A percentile compares a stretch with the other conserved stretches of the same genome.
Conservation (phyloP, 2,888 invertebrate genomes). For the Tuta absoluta region DNA sequence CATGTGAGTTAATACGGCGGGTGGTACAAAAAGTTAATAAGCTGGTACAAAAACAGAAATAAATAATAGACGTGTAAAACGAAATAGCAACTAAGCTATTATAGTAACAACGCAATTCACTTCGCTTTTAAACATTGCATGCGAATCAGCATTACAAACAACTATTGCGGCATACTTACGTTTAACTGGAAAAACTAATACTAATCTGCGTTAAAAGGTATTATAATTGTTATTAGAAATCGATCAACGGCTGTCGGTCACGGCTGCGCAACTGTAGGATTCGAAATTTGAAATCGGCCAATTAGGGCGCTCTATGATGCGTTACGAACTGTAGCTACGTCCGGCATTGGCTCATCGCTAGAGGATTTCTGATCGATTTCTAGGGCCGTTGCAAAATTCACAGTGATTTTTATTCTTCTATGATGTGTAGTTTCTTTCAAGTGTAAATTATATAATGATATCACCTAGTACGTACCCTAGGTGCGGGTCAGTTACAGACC, state of each 20-base stretch:
- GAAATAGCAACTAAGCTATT: constrained; percentile 27
- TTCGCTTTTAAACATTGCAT: not conserved
- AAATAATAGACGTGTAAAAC: constrained; percentile 1
- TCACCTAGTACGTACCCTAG: no score
- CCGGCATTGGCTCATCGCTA: constrained; percentile 42
- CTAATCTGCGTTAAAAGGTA: constrained; percentile 30
- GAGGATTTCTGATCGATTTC: constrained; percentile 1
- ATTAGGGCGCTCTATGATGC: constrained; percentile 62
- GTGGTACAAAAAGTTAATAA: not conserved
- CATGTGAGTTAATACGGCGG: constrained; percentile 1
- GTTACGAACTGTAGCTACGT: constrained; percentile 49
- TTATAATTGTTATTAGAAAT: constrained; percentile 47
- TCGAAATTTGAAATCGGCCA: constrained; percentile 63
- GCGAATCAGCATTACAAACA: not conserved
- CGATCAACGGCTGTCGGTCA: constrained; percentile 47
- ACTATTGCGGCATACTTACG: constrained; percentile 2
- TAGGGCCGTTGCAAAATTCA: constrained; percentile 2
- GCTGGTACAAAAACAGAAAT: constrained; percentile 10
- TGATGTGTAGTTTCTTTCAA: not conserved
- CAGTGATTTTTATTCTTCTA: not conserved
- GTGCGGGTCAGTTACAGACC: no score
- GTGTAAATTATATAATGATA: not conserved
- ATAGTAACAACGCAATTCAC: constrained; percentile 36
- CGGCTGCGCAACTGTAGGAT: constrained; percentile 58
- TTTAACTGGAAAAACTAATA: not conserved